phyloP scores from a whole-genome alignment of 2,113 vertebrate species.

The Oenanthe oenanthe region DNA sequence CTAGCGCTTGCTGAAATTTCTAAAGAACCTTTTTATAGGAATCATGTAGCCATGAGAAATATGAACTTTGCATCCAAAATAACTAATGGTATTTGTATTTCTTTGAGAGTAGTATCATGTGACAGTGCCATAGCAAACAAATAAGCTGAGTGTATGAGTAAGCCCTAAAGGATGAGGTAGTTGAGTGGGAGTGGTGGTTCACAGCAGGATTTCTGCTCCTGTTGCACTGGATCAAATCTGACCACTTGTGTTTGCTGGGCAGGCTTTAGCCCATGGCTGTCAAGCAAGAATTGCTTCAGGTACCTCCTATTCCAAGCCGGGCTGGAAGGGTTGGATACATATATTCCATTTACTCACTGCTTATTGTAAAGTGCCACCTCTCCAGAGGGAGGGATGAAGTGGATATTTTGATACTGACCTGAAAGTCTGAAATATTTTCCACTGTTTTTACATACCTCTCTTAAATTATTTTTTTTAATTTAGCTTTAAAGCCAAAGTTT shows the following conservation, averaged over 20 bases:
- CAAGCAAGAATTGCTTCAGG: background rate
- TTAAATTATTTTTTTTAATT: background rate
- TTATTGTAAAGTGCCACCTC: background rate
- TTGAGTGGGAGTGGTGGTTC: background rate
- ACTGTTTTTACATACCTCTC: background rate
- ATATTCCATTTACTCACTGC: background rate
- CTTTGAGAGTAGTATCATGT: background rate
- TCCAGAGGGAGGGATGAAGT: background rate
- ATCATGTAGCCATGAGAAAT: background rate
- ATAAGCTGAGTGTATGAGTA: background rate
- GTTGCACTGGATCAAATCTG: background rate
- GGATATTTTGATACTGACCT: background rate
- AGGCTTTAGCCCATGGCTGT: background rate
- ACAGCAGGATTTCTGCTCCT: background rate
- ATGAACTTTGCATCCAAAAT: background rate
- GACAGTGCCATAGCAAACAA: background rate
- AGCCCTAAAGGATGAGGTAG: background rate
- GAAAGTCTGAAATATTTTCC: background rate
- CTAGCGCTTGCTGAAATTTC: background rate
- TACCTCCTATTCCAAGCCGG: background rate
- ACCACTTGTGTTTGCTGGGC: fast-evolving
- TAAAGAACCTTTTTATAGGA: background rate
- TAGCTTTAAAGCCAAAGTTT: constrained; percentile 97
- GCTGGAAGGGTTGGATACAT: background rate
- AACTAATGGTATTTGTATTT: background rate